Percentiles rank a stretch among this genome's conserved stretches.
phyloP scores from a whole-genome alignment of 2,797 vertebrate species.

The Gobionotothen gibberifrons region DNA sequence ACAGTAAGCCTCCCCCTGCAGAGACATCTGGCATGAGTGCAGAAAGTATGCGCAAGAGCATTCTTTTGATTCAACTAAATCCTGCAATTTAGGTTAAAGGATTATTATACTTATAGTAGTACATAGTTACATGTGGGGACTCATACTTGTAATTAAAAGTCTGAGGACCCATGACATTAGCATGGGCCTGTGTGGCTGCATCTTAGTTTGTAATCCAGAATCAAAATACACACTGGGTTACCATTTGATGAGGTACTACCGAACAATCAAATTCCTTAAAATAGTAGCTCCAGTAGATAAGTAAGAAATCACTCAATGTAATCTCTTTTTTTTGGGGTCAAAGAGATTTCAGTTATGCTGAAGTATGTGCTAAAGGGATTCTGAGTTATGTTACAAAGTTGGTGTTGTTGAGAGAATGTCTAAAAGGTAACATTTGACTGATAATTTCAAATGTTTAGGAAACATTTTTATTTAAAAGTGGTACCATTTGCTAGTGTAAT shows the following conservation, averaged over 20 bases:
- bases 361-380: constrained; percentile 8
- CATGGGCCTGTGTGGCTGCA: not conserved
- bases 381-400: not conserved
- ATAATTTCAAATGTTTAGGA: not conserved
- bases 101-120: not conserved
- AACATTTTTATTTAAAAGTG: not conserved
- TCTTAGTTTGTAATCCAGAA: constrained; percentile 1
- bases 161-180: constrained; percentile 14
- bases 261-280: not conserved
- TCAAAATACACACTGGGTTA: not conserved
- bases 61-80: constrained; percentile 1
- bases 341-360: not conserved
- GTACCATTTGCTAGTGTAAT: not conserved
- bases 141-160: not conserved
- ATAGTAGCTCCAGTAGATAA: not conserved
- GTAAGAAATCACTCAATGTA: not conserved
- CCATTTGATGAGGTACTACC: constrained; percentile 12
- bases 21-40: constrained; percentile 23
- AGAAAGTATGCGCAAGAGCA: constrained; percentile 4
- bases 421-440: constrained; percentile 3
- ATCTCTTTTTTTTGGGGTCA: not conserved
- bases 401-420: constrained; percentile 6
- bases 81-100: not conserved
- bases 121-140: not conserved
- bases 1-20: constrained; percentile 28